Evolutionary conservation across 1,140 invertebrate genomes (phyloP).

Genomic region (Rhopalosiphum maidis): DNA sequence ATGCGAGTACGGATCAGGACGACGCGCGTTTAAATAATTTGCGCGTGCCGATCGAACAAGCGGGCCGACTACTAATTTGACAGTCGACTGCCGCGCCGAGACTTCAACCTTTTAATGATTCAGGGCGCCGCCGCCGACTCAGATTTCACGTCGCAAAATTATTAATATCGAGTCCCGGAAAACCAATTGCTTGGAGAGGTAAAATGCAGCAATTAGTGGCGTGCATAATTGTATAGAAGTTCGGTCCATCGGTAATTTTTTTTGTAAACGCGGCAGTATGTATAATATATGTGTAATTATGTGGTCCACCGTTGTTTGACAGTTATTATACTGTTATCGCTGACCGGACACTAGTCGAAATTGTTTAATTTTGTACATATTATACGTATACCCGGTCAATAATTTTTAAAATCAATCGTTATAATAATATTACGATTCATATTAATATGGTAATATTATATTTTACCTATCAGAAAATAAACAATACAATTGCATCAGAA

Average conservation of each 20-base stretch:
- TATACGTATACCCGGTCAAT: no score
- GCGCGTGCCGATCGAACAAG: not conserved
- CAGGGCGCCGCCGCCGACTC: not conserved
- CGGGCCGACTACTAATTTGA: not conserved
- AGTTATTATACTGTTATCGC: no score
- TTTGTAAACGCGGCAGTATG: no score
- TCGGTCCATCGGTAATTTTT: no score
- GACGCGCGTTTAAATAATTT: not conserved
- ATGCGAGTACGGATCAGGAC: not conserved
- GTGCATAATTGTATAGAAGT: not conserved
- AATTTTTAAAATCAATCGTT: no score
- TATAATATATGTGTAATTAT: no score
- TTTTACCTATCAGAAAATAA: no score
- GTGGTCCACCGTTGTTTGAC: no score
- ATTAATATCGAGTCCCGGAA: not conserved
- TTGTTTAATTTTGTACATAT: no score
- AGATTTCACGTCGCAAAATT: not conserved
- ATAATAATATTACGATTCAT: not conserved
- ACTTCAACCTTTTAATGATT: not conserved
- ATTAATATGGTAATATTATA: not conserved
- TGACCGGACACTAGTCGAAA: no score
- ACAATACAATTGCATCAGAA: not conserved
- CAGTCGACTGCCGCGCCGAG: not conserved
- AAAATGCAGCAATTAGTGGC: not conserved
- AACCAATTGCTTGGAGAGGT: not conserved